Conservation (phyloP, 92 coral and sea anemone genomes). For the Heteractis magnifica region DNA sequence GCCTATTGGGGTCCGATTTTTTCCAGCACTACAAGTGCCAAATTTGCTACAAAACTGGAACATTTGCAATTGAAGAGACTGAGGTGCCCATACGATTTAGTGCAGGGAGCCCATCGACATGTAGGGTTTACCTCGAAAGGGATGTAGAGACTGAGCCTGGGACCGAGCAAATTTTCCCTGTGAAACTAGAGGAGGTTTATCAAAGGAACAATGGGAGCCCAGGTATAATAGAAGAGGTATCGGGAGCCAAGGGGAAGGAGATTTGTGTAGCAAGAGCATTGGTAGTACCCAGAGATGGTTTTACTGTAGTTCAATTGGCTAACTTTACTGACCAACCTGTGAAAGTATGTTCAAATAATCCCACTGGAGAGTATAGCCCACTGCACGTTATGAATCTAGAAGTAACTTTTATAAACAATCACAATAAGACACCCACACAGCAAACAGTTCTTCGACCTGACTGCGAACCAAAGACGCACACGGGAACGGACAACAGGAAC, state of each 20-base stretch:
- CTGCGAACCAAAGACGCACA: background rate
- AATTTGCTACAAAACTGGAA: constrained; percentile 47
- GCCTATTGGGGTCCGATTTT: constrained; percentile 49
- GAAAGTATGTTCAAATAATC: background rate
- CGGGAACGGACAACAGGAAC: background rate
- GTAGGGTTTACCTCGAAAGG: no score
- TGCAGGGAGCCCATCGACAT: no score
- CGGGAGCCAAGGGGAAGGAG: background rate
- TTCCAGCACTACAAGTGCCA: constrained; percentile 44
- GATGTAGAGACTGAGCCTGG: no score
- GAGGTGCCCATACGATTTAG: constrained; percentile 37
- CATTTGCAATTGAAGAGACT: constrained; percentile 26
- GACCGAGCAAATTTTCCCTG: no score
- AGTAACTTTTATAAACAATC: background rate
- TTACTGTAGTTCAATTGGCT: background rate
- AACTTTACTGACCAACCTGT: background rate
- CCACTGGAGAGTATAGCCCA: background rate
- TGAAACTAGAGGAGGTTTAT: background rate
- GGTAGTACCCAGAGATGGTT: background rate
- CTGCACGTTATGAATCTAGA: background rate
- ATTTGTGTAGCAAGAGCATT: background rate
- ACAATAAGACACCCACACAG: background rate
- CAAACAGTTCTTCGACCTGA: background rate
- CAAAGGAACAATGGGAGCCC: background rate
- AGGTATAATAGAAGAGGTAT: background rate